Evolutionary conservation across 2,113 vertebrate species (phyloP).

Genomic region (Engystomops pustulosus): DNA sequence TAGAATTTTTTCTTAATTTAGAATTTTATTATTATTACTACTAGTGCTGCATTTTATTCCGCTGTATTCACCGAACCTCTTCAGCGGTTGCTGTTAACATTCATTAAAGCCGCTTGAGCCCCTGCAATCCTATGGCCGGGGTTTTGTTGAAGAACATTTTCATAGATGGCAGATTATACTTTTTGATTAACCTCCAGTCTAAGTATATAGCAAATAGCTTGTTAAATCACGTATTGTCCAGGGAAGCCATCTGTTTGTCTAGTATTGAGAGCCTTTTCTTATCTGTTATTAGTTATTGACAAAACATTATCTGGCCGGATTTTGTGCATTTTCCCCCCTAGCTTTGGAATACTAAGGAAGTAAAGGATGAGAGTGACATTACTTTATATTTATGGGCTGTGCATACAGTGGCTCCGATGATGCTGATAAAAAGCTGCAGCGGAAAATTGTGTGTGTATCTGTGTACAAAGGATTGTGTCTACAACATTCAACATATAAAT

Average conservation of each 20-base stretch:
- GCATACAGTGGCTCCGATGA: conserved; percentile 24
- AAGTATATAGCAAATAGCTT: conserved; percentile 56
- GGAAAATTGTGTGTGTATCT: conserved; percentile 43
- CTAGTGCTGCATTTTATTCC: neutral
- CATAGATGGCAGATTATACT: conserved; percentile 55
- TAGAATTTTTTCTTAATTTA: too few relatives aligned
- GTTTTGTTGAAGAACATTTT: conserved; percentile 43
- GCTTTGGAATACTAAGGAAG: conserved; percentile 44
- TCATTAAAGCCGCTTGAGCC: conserved; percentile 6
- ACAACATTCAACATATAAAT: conserved; percentile 46
- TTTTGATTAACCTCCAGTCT: conserved; percentile 61
- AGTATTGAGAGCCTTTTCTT: conserved; percentile 47
- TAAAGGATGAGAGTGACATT: neutral
- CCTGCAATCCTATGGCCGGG: conserved; percentile 27
- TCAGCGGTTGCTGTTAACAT: conserved; percentile 11
- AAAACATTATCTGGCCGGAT: conserved; percentile 58
- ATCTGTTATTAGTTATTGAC: conserved; percentile 62
- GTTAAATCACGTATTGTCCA: conserved; percentile 60
- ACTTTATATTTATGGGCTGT: neutral
- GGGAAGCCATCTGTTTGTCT: neutral
- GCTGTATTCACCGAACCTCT: neutral
- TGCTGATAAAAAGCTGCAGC: conserved; percentile 35
- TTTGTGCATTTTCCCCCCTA: conserved; percentile 29
- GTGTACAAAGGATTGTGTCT: conserved; percentile 42
- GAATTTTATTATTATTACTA: too few relatives aligned